Conservation (phyloP, 2,113 vertebrate species). For the Gobius niger region DNA sequence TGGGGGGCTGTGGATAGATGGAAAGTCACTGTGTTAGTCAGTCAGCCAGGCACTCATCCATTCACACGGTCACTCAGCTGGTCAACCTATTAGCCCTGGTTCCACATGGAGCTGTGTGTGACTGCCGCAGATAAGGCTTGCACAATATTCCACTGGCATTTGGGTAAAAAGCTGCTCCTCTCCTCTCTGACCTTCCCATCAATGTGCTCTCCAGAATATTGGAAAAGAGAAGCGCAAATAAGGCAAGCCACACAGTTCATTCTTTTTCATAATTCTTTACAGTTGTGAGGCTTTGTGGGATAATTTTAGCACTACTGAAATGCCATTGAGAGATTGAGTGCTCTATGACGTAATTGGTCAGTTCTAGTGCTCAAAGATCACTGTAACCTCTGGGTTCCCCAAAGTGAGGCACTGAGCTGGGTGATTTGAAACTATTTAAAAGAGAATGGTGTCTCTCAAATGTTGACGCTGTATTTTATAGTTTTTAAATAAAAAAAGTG, state of each 20-base stretch:
- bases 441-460: no score
- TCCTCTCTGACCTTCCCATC: constrained; percentile 27
- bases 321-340: no score
- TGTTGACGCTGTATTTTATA: no score
- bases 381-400: no score
- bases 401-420: no score
- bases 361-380: no score
- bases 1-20: constrained; percentile 38
- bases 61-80: constrained; percentile 41
- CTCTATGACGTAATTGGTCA: no score
- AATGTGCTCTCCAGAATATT: not conserved
- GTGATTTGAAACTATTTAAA: no score
- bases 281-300: no score
- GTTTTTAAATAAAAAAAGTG: no score
- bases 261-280: no score
- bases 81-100: constrained; percentile 52
- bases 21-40: constrained; percentile 54
- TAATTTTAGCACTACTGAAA: no score
- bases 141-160: constrained; percentile 41
- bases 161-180: not conserved
- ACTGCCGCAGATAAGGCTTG: constrained; percentile 43
- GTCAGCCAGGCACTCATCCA: constrained; percentile 48
- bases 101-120: constrained; percentile 32
- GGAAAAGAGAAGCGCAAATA: not conserved
- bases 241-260: not conserved